Evolutionary conservation across 2,113 vertebrate genomes (phyloP), one percentile per base, ranked within the genome.

Genomic region (Pelecanoides urinatrix): DNA sequence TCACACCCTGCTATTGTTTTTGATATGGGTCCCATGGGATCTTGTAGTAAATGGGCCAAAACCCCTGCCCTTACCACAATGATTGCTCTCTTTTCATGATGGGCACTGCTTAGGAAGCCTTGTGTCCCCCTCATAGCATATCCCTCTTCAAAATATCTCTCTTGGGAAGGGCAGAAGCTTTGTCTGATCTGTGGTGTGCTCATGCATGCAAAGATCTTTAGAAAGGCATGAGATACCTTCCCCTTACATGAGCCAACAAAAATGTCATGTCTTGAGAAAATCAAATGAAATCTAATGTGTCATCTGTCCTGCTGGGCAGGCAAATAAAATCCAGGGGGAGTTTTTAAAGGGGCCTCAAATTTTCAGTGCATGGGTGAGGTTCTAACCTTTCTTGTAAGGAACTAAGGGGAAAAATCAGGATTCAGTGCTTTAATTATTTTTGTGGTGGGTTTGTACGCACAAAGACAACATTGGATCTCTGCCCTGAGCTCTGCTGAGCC

Each of bases 251-350:
- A 97, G 92, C 94, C 95, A 95, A 96, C 86, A 87, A 84, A 93
- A 95, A 94, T 96, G 92, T 92, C 96, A 89, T 20, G 6, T 94
- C 88, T 58, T 82, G 73, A 89, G 92, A 87, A 94, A 95, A 75
- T 5, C 25, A 89, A 89, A 84, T 87, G 23, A 75, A 96, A 94
- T 73, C 88, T n/a, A 42, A 44, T 25, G 79, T 17, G 34, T 84
- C 79, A 77, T 30, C 79, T 71, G 7, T 22, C 47, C 70, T 72
- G 49, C 63, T 45, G 73, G 49, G 40, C 44, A n/a, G 38, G 65
- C 49, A 76, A 50, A 87, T 25, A 56, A 6, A 52, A 67, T 20
- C 70, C 26, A 11, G 81, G 47, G 29, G 44, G 66, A 27, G 56
- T 6, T 55, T 72, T 88, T 86, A 94, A 94, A 84, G 80, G 49